phyloP scores from a whole-genome alignment of 2,888 invertebrate species.

The Lasioglossum lativentre region DNA sequence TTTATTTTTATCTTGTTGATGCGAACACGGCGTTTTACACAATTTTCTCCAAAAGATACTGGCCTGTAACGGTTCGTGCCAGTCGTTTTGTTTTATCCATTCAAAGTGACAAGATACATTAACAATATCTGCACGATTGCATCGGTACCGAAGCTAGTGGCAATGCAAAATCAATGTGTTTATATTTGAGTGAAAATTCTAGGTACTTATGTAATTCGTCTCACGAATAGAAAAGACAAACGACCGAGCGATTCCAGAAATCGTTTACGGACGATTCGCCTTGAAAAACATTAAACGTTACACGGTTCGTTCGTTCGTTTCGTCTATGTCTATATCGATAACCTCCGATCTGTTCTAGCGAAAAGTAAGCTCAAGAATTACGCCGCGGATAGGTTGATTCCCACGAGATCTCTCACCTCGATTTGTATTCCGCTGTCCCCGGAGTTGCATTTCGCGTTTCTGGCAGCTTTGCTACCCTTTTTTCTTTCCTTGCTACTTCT shows the following conservation, averaged over 20 bases:
- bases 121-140: background rate
- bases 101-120: background rate
- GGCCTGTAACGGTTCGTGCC: background rate
- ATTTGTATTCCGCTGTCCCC: conserved; percentile 91
- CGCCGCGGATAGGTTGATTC: background rate
- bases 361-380: background rate
- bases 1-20: background rate
- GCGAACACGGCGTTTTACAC: background rate
- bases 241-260: too few species aligned
- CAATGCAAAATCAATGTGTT: too few species aligned
- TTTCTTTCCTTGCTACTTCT: conserved; percentile 90
- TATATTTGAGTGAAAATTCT: too few species aligned
- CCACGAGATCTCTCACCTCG: conserved; percentile 84
- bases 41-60: background rate
- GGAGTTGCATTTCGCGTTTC: conserved; percentile 90
- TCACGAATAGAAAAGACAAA: background rate
- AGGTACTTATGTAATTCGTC: background rate
- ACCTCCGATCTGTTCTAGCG: background rate
- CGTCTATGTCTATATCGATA: background rate
- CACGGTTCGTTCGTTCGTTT: background rate
- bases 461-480: conserved; percentile 88
- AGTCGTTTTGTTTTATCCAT: background rate
- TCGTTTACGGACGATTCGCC: background rate
- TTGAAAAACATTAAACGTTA: conserved; percentile 4
- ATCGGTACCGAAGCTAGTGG: too few species aligned